Evolutionary conservation across 2,888 invertebrate species (phyloP), one percentile per base, ranked within the genome.

Genomic region (Drosophila testacea): DNA sequence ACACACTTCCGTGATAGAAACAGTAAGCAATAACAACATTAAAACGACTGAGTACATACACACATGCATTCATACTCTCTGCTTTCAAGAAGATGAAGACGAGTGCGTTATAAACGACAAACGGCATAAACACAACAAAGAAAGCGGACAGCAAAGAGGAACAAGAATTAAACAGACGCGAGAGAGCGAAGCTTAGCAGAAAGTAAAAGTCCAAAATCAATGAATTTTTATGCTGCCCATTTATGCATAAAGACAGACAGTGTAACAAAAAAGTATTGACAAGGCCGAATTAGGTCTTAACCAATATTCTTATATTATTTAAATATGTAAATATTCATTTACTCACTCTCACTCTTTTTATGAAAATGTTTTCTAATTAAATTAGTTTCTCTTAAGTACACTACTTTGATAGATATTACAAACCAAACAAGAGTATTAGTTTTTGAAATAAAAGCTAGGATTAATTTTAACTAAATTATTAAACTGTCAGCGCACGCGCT

Each of bases 171-270:
- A 66, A 16, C 32, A 51, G 9, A 51, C 11, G 30, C 22, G 22
- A 22, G 22, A n/a, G 42, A 50, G 30, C 22, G 42, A 50, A 56
- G 50, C 44, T 51, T 57, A 69, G 51, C 67, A 66, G 71, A 72
- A 81, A 86, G 79, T 81, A 83, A 83, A 85, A 83, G 81, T 81
- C 32, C 32, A 30, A 84, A 81, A 78, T 79, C 79, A 79, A 79
- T 76, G 75, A 85, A 82, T 69, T 74, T 63, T 32, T 61, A 64
- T 47, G 36, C 47, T 38, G 22, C 64, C 54, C 13, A 48, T n/a
- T 34, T 16, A 13, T 16, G 22, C 39, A 11, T 22, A 54, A 6
- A 41, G 9, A 36, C 36, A 38, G 11, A 16, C 4, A 32, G 22
- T 22, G 22, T 22, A 22, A 22, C 22, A 2, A 22, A 22, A 22